Evolutionary conservation across 2,888 invertebrate genomes (phyloP), one percentile per base, ranked within the genome.

Genomic region (Agrochola litura): DNA sequence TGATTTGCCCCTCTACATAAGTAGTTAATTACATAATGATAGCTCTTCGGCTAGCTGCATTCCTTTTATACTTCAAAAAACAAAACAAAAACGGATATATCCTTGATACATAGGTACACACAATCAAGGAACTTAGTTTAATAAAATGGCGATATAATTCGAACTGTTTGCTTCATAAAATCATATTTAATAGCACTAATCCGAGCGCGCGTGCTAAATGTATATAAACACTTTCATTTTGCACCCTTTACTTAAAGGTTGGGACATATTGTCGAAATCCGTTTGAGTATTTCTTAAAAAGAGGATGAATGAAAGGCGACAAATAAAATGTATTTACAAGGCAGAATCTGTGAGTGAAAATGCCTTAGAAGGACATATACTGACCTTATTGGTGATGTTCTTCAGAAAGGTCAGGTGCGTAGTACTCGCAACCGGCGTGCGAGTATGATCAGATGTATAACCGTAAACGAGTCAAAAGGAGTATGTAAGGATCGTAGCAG

Each of bases 91-190:
- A 43, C 22, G 4, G 16, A 19, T 30, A 4, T 8, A 56, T 56
- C 46, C 30, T 43, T 22, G 46, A 30, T 43, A 22, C 0, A 5
- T 12, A 16, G 22, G 22, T 52, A n/a, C 65, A 73, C 58, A 65
- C 41, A 64, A 71, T 80, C 14, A 64, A 43, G 64, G 16, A n/a
- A 25, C 30, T 74, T 12, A n/a, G 9, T 30, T 12, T 37, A 52
- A 58, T 52, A 22, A 65, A 67, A 43, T 60, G 43, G 61, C 30
- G 74, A 61, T 52, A 30, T 46, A 46, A 70, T 72, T 68, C 30
- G 22, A 60, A 64, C n/a, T 76, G 68, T 68, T 80, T 43, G 65
- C 83, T 52, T 63, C 77, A 77, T 85, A 80, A 86, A 86, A 81
- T 78, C 68, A 74, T 78, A 65, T 76, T 76, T 76, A 67, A 84